Conservation (phyloP, 2,113 vertebrate species). For the Gambusia affinis region DNA sequence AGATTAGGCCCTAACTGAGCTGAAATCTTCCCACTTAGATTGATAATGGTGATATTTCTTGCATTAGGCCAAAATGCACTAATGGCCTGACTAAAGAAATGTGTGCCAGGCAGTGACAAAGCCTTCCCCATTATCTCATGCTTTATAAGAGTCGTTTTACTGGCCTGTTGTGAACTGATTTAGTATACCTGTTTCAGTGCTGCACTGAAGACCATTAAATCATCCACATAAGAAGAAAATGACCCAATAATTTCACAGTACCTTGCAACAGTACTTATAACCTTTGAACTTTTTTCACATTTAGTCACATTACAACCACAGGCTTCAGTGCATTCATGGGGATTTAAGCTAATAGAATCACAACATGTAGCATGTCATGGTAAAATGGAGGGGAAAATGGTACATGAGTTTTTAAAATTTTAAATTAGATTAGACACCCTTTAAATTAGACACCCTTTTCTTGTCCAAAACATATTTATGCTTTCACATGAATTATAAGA, state of each 20-base stretch:
- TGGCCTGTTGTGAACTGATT: background rate
- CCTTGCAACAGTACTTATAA: background rate
- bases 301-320: background rate
- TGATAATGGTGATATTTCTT: background rate
- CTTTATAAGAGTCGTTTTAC: background rate
- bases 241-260: background rate
- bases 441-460: background rate
- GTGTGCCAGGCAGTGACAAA: background rate
- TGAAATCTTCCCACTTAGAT: background rate
- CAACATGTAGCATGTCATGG: background rate
- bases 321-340: background rate
- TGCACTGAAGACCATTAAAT: background rate
- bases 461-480: too few species aligned
- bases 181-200: background rate
- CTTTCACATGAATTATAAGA: too few species aligned
- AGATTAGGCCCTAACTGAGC: background rate
- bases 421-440: too few species aligned
- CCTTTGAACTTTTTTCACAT: background rate
- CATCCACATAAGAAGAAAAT: background rate
- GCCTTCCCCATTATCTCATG: background rate
- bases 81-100: constrained; percentile 6
- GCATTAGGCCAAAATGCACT: background rate
- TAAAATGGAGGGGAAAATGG: background rate
- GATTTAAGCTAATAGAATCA: background rate
- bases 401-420: background rate